A percentile compares a stretch with the other conserved stretches of the same genome.
phyloP scores from a whole-genome alignment of 1,140 invertebrate species.

The Holotrichia oblita region DNA sequence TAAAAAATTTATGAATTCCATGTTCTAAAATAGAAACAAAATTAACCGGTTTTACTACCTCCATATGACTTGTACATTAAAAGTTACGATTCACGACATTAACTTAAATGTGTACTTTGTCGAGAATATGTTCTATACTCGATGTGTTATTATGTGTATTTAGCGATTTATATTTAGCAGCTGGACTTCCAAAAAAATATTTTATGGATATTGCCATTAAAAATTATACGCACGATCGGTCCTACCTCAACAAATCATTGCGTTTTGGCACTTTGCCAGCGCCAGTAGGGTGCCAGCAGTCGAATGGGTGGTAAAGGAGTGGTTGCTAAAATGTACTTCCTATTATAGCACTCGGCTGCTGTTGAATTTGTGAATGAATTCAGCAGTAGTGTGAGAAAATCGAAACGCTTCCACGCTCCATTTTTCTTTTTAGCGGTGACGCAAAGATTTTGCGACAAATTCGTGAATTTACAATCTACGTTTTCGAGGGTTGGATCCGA shows the following conservation, averaged over 20 bases:
- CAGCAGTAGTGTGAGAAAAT: slow-evolving; percentile 41
- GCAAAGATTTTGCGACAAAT: slow-evolving; percentile 2
- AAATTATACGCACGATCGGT: neutral
- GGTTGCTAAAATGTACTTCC: slow-evolving; percentile 17
- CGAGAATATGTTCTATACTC: no score
- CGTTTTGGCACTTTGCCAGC: slow-evolving; percentile 40
- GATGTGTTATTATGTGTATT: neutral
- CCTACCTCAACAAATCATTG: slow-evolving; percentile 36
- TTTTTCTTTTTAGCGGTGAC: slow-evolving; percentile 24
- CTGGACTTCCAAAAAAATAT: neutral
- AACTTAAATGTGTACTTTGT: no score
- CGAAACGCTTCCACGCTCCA: slow-evolving; percentile 31
- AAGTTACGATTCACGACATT: no score
- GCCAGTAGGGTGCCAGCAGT: slow-evolving; percentile 46
- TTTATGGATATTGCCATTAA: neutral
- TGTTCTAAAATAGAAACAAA: no score
- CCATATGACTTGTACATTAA: no score
- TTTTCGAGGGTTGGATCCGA: neutral
- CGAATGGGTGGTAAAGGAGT: neutral
- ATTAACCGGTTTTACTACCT: no score
- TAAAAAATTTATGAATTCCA: no score
- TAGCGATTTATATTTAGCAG: neutral
- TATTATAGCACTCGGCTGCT: neutral
- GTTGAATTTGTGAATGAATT: slow-evolving; percentile 46
- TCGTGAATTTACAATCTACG: neutral